These are phyloP conservation scores for Mobula hypostoma DNA, from an alignment of 2,113 vertebrate genomes.

Conservation along the genomic window DNA sequence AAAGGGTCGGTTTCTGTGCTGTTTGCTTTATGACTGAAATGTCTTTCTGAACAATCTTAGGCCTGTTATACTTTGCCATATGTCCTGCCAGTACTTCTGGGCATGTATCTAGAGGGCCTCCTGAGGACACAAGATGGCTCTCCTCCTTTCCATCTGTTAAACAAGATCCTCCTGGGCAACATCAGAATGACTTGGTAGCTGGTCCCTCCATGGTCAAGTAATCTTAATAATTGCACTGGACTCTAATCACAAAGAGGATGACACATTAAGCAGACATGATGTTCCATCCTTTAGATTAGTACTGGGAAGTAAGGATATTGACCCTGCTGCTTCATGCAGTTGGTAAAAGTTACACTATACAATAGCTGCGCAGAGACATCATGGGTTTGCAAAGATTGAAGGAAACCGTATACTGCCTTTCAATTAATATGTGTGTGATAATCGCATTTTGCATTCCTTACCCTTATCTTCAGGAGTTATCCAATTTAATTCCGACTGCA, in stretches of 20 bases:
- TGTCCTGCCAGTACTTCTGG: neutral
- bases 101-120: neutral
- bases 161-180: too few relatives aligned
- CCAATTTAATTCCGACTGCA: neutral
- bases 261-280: neutral
- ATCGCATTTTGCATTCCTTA: neutral
- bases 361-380: neutral
- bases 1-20: too few relatives aligned
- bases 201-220: neutral
- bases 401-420: neutral
- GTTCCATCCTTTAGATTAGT: neutral
- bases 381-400: neutral
- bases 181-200: neutral
- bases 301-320: neutral
- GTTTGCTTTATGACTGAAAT: neutral
- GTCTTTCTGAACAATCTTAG: too few relatives aligned
- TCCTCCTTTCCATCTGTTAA: neutral
- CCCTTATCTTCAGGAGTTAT: neutral
- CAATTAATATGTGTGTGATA: neutral
- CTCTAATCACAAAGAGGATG: neutral
- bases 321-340: neutral
- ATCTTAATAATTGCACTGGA: neutral
- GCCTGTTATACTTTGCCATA: too few relatives aligned
- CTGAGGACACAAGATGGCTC: neutral
- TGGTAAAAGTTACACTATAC: too few relatives aligned